Evolutionary conservation across 37 sponge, comb jelly and placozoan genomes (phyloP), one percentile per base, ranked within the genome.

Genomic region (Halisarca cf. caerulea): DNA sequence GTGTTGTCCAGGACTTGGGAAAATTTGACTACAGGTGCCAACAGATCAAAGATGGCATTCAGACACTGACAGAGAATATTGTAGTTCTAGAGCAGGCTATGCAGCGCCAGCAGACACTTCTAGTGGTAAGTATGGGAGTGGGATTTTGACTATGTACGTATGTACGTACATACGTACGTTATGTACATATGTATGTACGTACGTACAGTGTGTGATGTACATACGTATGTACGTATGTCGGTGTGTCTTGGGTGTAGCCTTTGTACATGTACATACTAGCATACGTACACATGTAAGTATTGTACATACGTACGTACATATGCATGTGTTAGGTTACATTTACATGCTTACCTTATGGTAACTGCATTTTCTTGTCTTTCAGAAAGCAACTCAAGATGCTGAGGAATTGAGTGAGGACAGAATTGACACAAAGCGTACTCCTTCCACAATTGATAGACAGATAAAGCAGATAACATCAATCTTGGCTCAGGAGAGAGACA

Each of bases 371-470:
- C 57, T 1, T 69, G 37, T 28, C 3, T n/a, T 74, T 4, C 77
- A 74, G 77, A 74, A 21, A 39, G 69, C 69, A 8, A 68, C 69
- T 34, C 33, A 68, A 1, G 35, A 68, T 61, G 80, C 84, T 0
- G 24, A 28, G 32, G 39, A 78, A 66, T 78, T 69, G 51, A 81
- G 82, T 78, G 82, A 81, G 42, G 77, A 74, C 57, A 44, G 87
- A 21, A 80, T 92, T 32, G 87, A 83, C 57, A 92, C 89, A 14
- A 35, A 66, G 21, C 33, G 88, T 11, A 28, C 85, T 34, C 55
- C 84, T 0, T 77, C 80, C 37, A 83, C 78, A 32, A 81, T 94
- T 28, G 80, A 84, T 61, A 38, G 80, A 21, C 91, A 94, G 89
- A 94, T 94, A 37, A 74, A 74, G 44, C 77, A 74, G 45, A 3